Base-by-base conservation (phyloP, 1,140 invertebrate genomes). In the Drosophila repleta region DNA sequence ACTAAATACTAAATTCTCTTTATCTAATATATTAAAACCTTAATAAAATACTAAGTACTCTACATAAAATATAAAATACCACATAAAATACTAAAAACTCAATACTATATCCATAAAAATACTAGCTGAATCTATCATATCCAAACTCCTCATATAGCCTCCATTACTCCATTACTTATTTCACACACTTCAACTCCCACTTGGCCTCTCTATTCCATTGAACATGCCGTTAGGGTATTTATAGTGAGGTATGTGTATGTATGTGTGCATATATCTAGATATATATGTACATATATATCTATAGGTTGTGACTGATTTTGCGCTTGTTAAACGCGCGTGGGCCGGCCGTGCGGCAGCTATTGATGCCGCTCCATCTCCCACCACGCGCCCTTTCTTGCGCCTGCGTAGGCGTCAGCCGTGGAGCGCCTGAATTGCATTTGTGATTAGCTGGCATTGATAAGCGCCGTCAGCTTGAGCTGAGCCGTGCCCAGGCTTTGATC, bases 331-430 rank as follows among this genome's bases (percentile, higher is more conserved):
- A 13, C 26, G 15, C 62, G 57, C 79, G 81, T 84, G 77, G 81
- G 81, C 39, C 29, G 29, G n/a, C n/a, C 48, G 48, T 41, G 41
- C 49, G 82, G 81, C 69, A 65, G 73, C 81, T 77, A 81, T 85
- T 84, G 82, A 85, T 55, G 82, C 68, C n/a, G 15, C n/a, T 15
- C 3, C 39, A 17, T 6, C 39, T 8, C 39, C n/a, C 39, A 43
- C 39, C 39, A 15, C 7, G 39, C 60, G 67, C 24, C 41, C 48
- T 56, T 8, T 20, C 13, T 8, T 24, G 51, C 29, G 10, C 11
- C 18, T 48, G 56, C 72, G 76, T 74, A 78, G 76, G 74, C 53
- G 76, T 78, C 43, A 29, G 49, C 35, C 35, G 10, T 17, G n/a
- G n/a, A 10, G 41, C 35, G 49, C 61, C 72, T 51, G 52, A 29